These are phyloP conservation scores for Musca vetustissima DNA, from an alignment of 1,140 invertebrate genomes.

Conservation along the genomic window DNA sequence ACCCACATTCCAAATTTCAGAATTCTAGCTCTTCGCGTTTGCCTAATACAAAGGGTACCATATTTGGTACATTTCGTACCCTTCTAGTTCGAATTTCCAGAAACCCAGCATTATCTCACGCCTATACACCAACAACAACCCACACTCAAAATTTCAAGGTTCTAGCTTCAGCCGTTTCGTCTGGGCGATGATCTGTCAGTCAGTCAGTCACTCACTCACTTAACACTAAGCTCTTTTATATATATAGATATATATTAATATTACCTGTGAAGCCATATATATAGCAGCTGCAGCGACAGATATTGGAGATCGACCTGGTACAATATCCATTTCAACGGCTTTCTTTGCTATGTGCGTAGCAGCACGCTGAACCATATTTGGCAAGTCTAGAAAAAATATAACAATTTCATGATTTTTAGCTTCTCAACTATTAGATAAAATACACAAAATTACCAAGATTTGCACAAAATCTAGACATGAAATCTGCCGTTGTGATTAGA, in stretches of 20 bases:
- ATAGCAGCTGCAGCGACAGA: constrained; percentile 99
- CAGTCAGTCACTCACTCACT: no score
- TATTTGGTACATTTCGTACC: no score
- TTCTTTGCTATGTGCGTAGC: constrained; percentile 96
- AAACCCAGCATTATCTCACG: no score
- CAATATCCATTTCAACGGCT: constrained; percentile 96
- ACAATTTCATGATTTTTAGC: background rate
- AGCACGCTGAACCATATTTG: constrained; percentile 89
- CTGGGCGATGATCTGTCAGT: no score
- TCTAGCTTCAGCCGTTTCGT: no score
- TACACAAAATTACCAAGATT: constrained; percentile 64
- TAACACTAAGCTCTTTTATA: background rate
- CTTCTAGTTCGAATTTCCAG: no score
- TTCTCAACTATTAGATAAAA: background rate
- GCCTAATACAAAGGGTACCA: no score
- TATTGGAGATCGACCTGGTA: constrained; percentile 97
- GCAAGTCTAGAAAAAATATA: constrained; percentile 60
- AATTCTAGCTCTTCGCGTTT: no score
- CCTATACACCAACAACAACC: no score
- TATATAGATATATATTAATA: no score
- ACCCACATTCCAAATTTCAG: no score
- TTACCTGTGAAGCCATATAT: constrained; percentile 97
- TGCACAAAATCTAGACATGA: constrained; percentile 93
- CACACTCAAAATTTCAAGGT: no score
- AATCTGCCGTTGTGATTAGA: constrained; percentile 96